Percentiles rank a stretch among this genome's conserved stretches.
Conservation (phyloP, 2,797 vertebrate genomes). For the Crocodylus rhombifer region DNA sequence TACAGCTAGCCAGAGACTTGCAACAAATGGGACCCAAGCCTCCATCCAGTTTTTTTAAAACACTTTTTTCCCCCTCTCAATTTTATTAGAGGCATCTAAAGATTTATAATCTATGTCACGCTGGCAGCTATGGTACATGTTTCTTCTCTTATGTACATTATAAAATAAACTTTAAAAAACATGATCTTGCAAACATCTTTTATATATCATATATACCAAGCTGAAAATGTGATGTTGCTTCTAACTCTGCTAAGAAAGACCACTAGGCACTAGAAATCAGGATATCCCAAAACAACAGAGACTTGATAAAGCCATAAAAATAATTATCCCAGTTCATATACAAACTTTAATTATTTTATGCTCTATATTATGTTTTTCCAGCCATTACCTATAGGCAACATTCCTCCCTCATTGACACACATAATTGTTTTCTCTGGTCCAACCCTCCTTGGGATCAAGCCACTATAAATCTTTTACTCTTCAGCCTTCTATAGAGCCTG, state of each 20-base stretch:
- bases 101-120: constrained; percentile 3
- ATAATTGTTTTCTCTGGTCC: not conserved
- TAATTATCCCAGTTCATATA: constrained; percentile 65
- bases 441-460: not conserved
- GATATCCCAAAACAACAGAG: constrained; percentile 60
- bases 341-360: constrained; percentile 51
- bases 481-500: not conserved
- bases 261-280: constrained; percentile 39
- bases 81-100: not conserved
- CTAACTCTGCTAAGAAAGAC: constrained; percentile 31
- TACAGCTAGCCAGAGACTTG: accelerated
- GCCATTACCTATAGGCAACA: not conserved
- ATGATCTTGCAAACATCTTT: not conserved
- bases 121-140: not conserved
- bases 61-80: not conserved
- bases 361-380: constrained; percentile 33
- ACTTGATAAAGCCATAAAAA: constrained; percentile 65
- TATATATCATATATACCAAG: not conserved
- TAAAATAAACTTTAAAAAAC: constrained; percentile 6
- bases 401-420: constrained; percentile 27
- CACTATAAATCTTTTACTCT: not conserved
- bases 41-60: not conserved
- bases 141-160: not conserved
- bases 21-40: not conserved
- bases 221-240: not conserved